Evolutionary conservation across 2,797 vertebrate genomes (phyloP).

Genomic region (Aldrovandia affinis): DNA sequence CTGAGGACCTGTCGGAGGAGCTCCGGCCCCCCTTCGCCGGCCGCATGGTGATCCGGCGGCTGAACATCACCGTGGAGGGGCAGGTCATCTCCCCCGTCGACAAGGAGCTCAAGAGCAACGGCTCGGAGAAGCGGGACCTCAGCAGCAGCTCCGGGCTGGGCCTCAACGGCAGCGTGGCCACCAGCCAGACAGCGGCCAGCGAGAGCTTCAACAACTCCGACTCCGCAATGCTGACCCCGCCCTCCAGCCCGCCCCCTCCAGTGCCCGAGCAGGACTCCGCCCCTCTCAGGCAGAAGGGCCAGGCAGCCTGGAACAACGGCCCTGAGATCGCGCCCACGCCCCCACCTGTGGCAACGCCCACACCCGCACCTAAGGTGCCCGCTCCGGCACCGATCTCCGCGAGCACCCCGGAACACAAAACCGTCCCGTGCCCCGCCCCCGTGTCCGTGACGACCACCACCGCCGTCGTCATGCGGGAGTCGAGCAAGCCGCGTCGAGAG

Average conservation of each 20-base stretch:
- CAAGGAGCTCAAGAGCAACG: constrained; percentile 59
- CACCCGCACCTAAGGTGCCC: background rate
- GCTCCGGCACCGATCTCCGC: constrained; percentile 53
- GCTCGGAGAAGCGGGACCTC: constrained; percentile 68
- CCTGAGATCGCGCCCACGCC: constrained; percentile 58
- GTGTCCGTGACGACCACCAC: constrained; percentile 37
- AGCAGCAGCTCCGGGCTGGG: constrained; percentile 79
- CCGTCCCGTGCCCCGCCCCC: background rate
- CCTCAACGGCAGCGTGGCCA: constrained; percentile 75
- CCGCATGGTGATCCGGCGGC: constrained; percentile 58
- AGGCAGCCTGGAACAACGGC: constrained; percentile 80
- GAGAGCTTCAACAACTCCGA: constrained; percentile 79
- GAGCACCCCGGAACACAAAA: constrained; percentile 32
- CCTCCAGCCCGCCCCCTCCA: constrained; percentile 78
- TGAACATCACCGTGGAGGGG: constrained; percentile 63
- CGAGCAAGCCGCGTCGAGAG: constrained; percentile 67
- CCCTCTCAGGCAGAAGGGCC: constrained; percentile 71
- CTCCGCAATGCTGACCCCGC: constrained; percentile 80
- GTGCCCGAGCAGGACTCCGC: constrained; percentile 66
- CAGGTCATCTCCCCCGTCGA: constrained; percentile 68
- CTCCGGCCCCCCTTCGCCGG: constrained; percentile 60
- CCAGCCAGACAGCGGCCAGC: constrained; percentile 72
- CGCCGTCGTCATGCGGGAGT: constrained; percentile 74
- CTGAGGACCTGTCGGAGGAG: constrained; percentile 58
- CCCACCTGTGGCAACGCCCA: constrained; percentile 56